phyloP scores from a whole-genome alignment of 2,888 invertebrate genomes.

The Cryptosula pallasiana region DNA sequence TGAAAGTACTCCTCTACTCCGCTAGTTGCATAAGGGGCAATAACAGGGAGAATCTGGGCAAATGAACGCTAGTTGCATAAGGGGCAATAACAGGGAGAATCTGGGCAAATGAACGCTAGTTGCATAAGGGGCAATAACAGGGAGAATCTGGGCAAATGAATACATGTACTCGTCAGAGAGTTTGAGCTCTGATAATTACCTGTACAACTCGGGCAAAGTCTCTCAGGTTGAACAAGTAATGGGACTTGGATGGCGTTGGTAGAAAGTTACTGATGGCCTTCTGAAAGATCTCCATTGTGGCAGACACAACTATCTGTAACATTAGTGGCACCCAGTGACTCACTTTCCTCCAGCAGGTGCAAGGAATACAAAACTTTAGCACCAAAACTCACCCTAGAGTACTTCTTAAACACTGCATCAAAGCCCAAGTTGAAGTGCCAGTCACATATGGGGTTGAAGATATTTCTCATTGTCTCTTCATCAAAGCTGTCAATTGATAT shows the following conservation, averaged over 20 bases:
- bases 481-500: constrained; percentile 50
- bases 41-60: too few species aligned
- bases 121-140: too few species aligned
- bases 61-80: too few species aligned
- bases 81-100: too few species aligned
- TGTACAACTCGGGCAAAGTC: constrained; percentile 52
- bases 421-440: constrained; percentile 49
- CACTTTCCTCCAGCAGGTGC: too few species aligned
- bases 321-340: neutral
- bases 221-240: constrained; percentile 52
- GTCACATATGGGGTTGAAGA: constrained; percentile 51
- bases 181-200: too few species aligned
- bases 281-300: constrained; percentile 49
- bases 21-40: too few species aligned
- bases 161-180: too few species aligned
- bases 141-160: too few species aligned
- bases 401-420: constrained; percentile 41
- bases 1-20: too few species aligned
- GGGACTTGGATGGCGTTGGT: constrained; percentile 51
- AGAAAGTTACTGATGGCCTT: constrained; percentile 46
- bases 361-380: too few species aligned
- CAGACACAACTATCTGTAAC: constrained; percentile 46
- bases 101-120: too few species aligned
- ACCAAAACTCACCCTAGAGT: constrained; percentile 40
- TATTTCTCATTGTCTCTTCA: constrained; percentile 51